Conservation (phyloP, 2,888 invertebrate genomes). For the Urechis unicinctus region DNA sequence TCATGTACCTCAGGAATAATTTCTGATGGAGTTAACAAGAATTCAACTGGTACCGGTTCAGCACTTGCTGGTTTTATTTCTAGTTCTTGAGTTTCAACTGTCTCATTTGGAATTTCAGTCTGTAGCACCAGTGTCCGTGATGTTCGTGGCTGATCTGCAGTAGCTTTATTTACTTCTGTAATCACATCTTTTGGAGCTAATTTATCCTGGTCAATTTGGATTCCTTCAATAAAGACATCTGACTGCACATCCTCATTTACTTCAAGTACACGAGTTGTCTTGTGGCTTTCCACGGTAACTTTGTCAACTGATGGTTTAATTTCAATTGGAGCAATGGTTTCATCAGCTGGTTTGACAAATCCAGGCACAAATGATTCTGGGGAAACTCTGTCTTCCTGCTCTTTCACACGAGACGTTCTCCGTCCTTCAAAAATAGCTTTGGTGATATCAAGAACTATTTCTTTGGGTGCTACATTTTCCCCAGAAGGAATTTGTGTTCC, state of each 20-base stretch:
- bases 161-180: too few species aligned
- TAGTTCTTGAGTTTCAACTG: neutral
- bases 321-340: neutral
- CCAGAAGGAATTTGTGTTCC: neutral
- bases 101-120: neutral
- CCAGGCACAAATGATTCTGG: neutral
- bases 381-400: neutral
- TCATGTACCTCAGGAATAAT: neutral
- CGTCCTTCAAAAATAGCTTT: neutral
- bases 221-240: too few species aligned
- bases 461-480: neutral
- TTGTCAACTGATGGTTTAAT: too few species aligned
- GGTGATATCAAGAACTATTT: neutral
- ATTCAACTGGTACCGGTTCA: neutral
- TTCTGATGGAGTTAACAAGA: neutral
- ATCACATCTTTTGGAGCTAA: too few species aligned
- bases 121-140: too few species aligned
- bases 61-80: neutral
- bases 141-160: too few species aligned
- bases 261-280: too few species aligned
- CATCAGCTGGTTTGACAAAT: neutral
- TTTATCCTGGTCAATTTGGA: too few species aligned
- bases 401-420: neutral
- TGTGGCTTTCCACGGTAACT: too few species aligned
- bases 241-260: too few species aligned